Evolutionary conservation across 2,888 invertebrate genomes (phyloP).

Genomic region (Andricus curvator): DNA sequence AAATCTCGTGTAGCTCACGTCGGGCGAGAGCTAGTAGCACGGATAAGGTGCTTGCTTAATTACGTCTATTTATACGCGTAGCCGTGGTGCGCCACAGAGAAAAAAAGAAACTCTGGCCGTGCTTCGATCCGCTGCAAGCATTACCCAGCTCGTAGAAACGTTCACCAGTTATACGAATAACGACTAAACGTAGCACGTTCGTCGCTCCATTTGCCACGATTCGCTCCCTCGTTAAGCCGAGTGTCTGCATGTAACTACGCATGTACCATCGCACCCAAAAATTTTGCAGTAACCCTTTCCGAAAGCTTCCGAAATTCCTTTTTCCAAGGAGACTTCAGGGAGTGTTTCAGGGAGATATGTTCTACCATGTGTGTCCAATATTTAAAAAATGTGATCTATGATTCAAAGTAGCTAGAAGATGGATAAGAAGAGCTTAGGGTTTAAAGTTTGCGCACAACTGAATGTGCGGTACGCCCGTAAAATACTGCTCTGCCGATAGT

Average conservation of each 20-base stretch:
- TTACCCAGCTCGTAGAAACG: conserved; percentile 42
- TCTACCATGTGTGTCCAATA: neutral
- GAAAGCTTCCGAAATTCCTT: neutral
- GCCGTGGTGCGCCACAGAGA: conserved; percentile 51
- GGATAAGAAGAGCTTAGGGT: neutral
- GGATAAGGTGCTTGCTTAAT: conserved; percentile 73
- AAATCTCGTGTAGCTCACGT: conserved; percentile 46
- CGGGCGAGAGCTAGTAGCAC: conserved; percentile 45
- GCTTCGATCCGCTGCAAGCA: conserved; percentile 48
- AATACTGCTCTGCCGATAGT: conserved; percentile 64
- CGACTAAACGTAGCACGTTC: conserved; percentile 43
- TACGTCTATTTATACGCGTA: conserved; percentile 72
- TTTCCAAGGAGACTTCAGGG: too few relatives aligned
- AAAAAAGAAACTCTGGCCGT: conserved; percentile 48
- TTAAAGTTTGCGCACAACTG: neutral
- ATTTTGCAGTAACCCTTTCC: conserved; percentile 32
- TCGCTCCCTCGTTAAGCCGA: conserved; percentile 54
- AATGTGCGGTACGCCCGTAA: conserved; percentile 47
- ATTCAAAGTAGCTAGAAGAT: neutral
- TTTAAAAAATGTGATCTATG: neutral
- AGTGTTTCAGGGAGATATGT: neutral
- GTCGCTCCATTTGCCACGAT: conserved; percentile 50
- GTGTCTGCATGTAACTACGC: conserved; percentile 31
- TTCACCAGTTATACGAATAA: conserved; percentile 40
- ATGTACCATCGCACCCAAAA: conserved; percentile 50